Evolutionary conservation across 2,888 invertebrate genomes (phyloP), one percentile per base, ranked within the genome.

Genomic region (Apotomis turbidana): DNA sequence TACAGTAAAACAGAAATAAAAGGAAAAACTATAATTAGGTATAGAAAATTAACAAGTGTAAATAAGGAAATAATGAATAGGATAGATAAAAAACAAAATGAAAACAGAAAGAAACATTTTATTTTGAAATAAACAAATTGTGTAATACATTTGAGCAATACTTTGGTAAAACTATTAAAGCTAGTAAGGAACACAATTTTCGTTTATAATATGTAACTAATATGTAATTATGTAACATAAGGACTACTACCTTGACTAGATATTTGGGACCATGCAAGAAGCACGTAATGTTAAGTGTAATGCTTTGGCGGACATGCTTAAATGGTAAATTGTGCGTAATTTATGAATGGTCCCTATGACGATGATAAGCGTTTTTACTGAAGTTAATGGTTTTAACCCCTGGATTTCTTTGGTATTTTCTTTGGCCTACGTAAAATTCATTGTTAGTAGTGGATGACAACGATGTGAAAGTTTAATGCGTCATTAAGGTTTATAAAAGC

Each of bases 1-100:
- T 15, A 15, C 15, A 41, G 5, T 41, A 2, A 6, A 2, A 41
- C 41, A 41, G 5, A 41, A 6, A 41, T 49, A 10, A 49, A 8
- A 49, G 10, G 6, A 49, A 49, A 49, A 10, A 49, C 9, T 49
- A 49, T 4, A 49, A 12, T 36, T 38, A 4, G 1, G 2, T 57
- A n/a, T 0, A 38, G 10, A 3, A 57, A 12, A 38, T 0, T 8
- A 46, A 0, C 8, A 10, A 10, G 9, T 49, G 10, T 10, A 36
- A 38, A 4, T 38, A 57, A 57, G 44, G 13, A 60, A 13, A 60
- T 44, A 68, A 10, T 27, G 27, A 49, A 9, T 52, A 62, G 58
- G 49, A 74, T 41, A 52, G 5, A 36, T 3, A 55, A 44, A 73
- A 51, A 8, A 52, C 55, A 38, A 71, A 72, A 66, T 72, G 76